Conservation (phyloP, 2,113 vertebrate genomes). For the Microcebus tavaratra region DNA sequence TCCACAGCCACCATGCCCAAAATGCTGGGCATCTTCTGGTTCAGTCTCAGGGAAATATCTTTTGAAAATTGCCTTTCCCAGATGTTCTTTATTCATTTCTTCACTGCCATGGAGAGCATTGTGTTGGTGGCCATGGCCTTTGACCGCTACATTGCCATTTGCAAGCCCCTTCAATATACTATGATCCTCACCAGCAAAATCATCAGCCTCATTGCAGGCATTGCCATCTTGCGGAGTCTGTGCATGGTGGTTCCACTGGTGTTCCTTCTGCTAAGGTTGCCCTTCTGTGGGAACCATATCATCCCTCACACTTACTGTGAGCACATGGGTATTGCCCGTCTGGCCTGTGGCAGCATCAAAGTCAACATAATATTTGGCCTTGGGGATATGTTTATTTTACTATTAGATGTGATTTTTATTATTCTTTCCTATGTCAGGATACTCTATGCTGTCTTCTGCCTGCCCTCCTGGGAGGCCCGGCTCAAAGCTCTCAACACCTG, state of each 20-base stretch:
- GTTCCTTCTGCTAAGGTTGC: slow-evolving; percentile 50
- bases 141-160: slow-evolving; percentile 82
- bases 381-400: background rate
- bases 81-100: slow-evolving; percentile 83
- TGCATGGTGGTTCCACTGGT: slow-evolving; percentile 74
- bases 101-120: slow-evolving; percentile 75
- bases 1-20: slow-evolving; percentile 74
- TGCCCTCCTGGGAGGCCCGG: slow-evolving; percentile 24
- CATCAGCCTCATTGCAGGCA: background rate
- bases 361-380: slow-evolving; percentile 25
- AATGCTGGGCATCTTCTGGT: slow-evolving; percentile 78
- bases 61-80: slow-evolving; percentile 77
- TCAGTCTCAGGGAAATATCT: slow-evolving; percentile 64
- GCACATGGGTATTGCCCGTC: slow-evolving; percentile 44
- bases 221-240: slow-evolving; percentile 41
- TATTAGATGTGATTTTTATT: slow-evolving; percentile 35
- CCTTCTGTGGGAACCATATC: slow-evolving; percentile 34
- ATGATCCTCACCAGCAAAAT: slow-evolving; percentile 58
- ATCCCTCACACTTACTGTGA: slow-evolving; percentile 55
- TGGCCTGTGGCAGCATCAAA: slow-evolving; percentile 29
- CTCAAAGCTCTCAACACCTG: slow-evolving; percentile 50
- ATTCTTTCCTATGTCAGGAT: slow-evolving; percentile 20
- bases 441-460: slow-evolving; percentile 19
- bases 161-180: slow-evolving; percentile 75
- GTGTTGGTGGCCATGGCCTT: slow-evolving; percentile 82